phyloP scores from a whole-genome alignment of 2,113 vertebrate species.

The Varanus komodoensis region DNA sequence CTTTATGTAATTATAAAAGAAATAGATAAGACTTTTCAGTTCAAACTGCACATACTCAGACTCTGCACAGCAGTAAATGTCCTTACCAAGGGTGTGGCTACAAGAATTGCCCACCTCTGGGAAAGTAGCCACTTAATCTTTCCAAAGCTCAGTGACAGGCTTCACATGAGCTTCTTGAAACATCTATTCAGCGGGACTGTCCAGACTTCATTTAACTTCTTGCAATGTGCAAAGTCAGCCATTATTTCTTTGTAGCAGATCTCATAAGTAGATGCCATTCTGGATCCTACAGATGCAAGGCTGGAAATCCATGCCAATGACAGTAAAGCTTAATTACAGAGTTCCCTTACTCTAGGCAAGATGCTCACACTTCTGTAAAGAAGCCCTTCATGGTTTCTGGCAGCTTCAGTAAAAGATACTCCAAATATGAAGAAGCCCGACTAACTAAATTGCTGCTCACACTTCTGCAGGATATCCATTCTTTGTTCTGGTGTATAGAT shows the following conservation, averaged over 20 bases:
- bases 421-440: background rate
- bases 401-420: too few species aligned
- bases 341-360: background rate
- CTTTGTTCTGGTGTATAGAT: background rate
- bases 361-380: background rate
- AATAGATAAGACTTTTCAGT: background rate
- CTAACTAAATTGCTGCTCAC: background rate
- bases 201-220: too few species aligned
- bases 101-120: background rate
- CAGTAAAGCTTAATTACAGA: background rate
- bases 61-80: background rate
- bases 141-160: background rate
- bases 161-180: too few species aligned
- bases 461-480: background rate
- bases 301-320: background rate
- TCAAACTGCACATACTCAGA: background rate
- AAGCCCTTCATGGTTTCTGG: background rate
- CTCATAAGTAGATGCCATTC: background rate
- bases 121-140: background rate
- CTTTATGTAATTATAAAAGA: too few species aligned
- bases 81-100: background rate
- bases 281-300: background rate
- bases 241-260: background rate
- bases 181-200: too few species aligned
- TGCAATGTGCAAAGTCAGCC: background rate